These are phyloP conservation scores for Drepanosiphum platanoidis DNA, from an alignment of 2,888 invertebrate species.

Conservation along the genomic window DNA sequence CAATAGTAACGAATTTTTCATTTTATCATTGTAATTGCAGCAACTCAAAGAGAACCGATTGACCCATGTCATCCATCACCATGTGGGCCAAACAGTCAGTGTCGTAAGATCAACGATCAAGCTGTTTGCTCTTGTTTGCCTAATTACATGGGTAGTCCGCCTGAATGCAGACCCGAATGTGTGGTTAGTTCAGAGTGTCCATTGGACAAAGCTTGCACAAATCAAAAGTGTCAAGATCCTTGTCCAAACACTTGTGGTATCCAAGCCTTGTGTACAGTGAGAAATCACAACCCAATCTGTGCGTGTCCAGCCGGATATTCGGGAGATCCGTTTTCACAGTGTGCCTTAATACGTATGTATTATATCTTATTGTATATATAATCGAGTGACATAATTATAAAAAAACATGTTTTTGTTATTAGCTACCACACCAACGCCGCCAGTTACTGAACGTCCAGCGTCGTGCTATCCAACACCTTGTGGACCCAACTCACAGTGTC, in stretches of 20 bases:
- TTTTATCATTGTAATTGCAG: conserved; percentile 64
- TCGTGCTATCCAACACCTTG: conserved; percentile 81
- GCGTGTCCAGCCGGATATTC: conserved; percentile 85
- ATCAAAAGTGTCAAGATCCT: conserved; percentile 87
- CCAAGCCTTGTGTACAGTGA: conserved; percentile 82
- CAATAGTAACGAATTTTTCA: conserved; percentile 8
- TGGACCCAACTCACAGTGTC: conserved; percentile 80
- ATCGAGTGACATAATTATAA: not conserved
- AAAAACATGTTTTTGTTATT: not conserved
- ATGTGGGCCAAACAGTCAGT: conserved; percentile 89
- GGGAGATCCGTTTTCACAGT: conserved; percentile 86
- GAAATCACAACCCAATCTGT: conserved; percentile 88
- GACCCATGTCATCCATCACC: conserved; percentile 86
- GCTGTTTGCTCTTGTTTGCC: conserved; percentile 87
- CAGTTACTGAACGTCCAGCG: conserved; percentile 63
- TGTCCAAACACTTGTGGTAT: conserved; percentile 89
- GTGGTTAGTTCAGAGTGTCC: conserved; percentile 88
- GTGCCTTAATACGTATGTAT: conserved; percentile 75
- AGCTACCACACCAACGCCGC: conserved; percentile 63
- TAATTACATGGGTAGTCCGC: conserved; percentile 81
- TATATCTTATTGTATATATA: not conserved
- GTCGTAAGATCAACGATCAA: conserved; percentile 80
- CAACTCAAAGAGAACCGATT: conserved; percentile 68
- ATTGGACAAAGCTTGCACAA: conserved; percentile 82
- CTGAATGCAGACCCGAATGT: conserved; percentile 85